Percentiles rank a stretch among this genome's conserved stretches.
These are phyloP conservation scores for Tinamus major DNA, from an alignment of 2,797 vertebrate species.

Conservation along the genomic window DNA sequence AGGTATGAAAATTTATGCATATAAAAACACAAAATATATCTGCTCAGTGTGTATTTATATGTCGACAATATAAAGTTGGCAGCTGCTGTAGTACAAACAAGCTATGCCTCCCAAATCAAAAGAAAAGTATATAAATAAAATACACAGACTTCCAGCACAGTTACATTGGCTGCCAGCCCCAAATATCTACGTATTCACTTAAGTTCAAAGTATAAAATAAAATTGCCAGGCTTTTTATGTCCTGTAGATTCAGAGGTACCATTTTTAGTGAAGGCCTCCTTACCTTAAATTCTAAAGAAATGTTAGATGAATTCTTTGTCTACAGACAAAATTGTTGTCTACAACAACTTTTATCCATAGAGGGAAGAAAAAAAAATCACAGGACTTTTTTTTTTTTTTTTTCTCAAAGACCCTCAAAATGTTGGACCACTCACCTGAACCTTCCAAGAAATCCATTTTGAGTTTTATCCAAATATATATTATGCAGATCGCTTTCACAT, in stretches of 20 bases:
- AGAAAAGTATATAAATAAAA: background rate
- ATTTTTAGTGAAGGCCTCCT: background rate
- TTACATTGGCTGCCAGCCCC: background rate
- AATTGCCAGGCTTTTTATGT: background rate
- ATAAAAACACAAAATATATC: background rate
- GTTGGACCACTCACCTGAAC: background rate
- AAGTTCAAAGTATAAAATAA: background rate
- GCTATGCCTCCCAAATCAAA: background rate
- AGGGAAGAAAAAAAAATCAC: background rate
- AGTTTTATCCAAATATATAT: background rate
- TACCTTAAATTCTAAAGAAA: background rate
- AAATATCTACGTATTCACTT: background rate
- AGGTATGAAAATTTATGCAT: background rate
- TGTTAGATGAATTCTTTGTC: background rate
- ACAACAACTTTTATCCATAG: background rate
- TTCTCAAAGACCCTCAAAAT: background rate
- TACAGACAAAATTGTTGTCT: background rate
- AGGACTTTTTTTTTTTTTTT: background rate
- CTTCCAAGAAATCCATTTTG: background rate
- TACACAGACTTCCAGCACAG: background rate
- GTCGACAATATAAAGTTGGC: background rate
- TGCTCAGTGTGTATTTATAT: background rate
- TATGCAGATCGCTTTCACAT: background rate
- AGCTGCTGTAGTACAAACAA: background rate
- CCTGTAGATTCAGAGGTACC: background rate